Percentiles rank a stretch among this genome's conserved stretches.
phyloP scores from a whole-genome alignment of 2,113 vertebrate genomes.

The Ranitomeya variabilis region DNA sequence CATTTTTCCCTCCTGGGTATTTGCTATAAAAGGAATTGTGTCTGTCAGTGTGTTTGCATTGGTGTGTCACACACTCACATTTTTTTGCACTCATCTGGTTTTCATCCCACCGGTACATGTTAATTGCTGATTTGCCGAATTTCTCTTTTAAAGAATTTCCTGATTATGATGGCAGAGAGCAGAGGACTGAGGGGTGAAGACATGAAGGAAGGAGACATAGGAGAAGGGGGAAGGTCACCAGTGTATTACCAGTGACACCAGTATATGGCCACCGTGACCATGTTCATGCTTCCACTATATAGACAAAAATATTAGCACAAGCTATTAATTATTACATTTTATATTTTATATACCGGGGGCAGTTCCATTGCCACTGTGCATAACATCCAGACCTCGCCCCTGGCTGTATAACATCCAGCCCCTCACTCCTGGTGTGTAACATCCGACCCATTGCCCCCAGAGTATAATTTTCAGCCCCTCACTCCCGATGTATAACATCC shows the following conservation, averaged over 20 bases:
- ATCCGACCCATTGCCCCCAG: too few relatives aligned
- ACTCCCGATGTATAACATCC: too few relatives aligned
- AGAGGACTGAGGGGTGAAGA: not conserved
- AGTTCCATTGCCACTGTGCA: too few relatives aligned
- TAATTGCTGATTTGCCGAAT: slow-evolving; percentile 39
- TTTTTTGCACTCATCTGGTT: not conserved
- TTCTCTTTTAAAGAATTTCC: slow-evolving; percentile 58
- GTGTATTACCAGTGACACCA: not conserved
- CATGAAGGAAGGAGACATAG: not conserved
- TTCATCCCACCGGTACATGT: slow-evolving; percentile 48
- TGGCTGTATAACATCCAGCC: too few relatives aligned
- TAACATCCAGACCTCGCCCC: too few relatives aligned
- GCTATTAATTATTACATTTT: too few relatives aligned
- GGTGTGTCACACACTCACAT: slow-evolving; percentile 31
- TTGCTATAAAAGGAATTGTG: slow-evolving; percentile 52
- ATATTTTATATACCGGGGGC: too few relatives aligned
- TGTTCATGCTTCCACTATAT: too few relatives aligned
- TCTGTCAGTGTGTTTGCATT: slow-evolving; percentile 52
- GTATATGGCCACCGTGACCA: not conserved
- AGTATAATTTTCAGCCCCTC: too few relatives aligned
- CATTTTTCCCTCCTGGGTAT: slow-evolving; percentile 24
- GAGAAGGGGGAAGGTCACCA: not conserved
- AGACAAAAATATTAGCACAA: too few relatives aligned
- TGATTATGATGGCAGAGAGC: slow-evolving; percentile 1
- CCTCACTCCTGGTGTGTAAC: too few relatives aligned